A percentile compares a stretch with the other conserved stretches of the same genome.
Evolutionary conservation across 1,140 invertebrate genomes (phyloP).

Genomic region (Euborellia annulipes): DNA sequence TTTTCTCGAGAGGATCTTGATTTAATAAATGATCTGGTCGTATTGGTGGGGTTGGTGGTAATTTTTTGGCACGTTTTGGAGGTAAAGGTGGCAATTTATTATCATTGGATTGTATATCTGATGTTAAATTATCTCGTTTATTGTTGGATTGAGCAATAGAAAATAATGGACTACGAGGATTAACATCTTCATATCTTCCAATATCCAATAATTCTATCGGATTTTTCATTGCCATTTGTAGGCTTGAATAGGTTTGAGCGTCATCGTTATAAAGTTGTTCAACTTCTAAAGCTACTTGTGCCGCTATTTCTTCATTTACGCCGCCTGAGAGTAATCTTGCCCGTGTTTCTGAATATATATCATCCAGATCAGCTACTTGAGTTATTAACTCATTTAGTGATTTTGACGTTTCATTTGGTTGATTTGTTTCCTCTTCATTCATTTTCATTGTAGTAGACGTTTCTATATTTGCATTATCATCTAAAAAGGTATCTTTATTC

Average conservation of each 20-base stretch:
- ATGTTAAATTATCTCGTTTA: not conserved
- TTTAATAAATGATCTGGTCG: conserved; percentile 2
- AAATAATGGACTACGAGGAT: conserved; percentile 9
- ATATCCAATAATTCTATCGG: conserved; percentile 42
- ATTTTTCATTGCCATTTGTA: conserved; percentile 75
- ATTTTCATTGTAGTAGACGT: conserved; percentile 20
- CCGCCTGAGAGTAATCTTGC: conserved; percentile 26
- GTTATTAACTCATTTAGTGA: conserved; percentile 49
- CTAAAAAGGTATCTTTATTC: conserved; percentile 13
- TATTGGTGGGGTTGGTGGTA: conserved; percentile 17
- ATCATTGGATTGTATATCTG: conserved; percentile 17
- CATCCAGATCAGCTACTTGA: conserved; percentile 55
- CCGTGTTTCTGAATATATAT: conserved; percentile 56
- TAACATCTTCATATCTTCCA: conserved; percentile 38
- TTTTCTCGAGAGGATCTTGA: conserved; percentile 25
- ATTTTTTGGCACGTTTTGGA: conserved; percentile 57
- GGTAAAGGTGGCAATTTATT: conserved; percentile 56
- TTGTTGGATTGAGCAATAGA: not conserved
- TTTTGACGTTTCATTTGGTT: conserved; percentile 26
- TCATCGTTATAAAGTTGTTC: conserved; percentile 56
- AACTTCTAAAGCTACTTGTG: conserved; percentile 25
- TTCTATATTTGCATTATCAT: conserved; percentile 6
- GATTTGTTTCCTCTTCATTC: conserved; percentile 2
- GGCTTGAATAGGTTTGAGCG: conserved; percentile 59
- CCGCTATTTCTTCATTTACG: conserved; percentile 2